A percentile compares a stretch with the other conserved stretches of the same genome.
Evolutionary conservation across 1,140 invertebrate genomes (phyloP).

Genomic region (Mycetomoellerius zeteki): DNA sequence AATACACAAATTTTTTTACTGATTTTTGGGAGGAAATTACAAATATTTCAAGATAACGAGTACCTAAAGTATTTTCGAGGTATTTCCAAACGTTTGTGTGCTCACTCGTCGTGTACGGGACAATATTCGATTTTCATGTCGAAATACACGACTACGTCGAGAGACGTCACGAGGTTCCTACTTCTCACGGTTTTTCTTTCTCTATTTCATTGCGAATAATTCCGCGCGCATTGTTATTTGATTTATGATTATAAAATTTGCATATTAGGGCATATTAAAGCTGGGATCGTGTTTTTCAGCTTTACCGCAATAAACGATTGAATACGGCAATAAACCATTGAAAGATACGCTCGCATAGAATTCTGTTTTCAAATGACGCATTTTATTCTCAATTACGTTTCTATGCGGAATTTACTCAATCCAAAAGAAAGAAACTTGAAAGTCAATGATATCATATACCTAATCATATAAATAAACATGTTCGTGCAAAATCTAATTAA

Average conservation of each 20-base stretch:
- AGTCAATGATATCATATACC: neutral
- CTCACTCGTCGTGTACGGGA: neutral
- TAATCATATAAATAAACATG: neutral
- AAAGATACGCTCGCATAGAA: neutral
- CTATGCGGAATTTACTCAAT: neutral
- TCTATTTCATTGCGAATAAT: neutral
- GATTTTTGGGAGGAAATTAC: neutral
- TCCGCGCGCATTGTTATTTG: neutral
- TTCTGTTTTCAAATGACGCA: constrained; percentile 8
- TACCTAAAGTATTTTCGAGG: neutral
- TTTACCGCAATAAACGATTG: too few species aligned
- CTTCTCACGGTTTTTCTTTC: neutral
- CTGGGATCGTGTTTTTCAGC: neutral
- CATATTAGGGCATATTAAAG: neutral
- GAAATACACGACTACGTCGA: neutral
- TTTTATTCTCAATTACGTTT: neutral
- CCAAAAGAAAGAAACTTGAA: neutral
- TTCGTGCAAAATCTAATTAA: neutral
- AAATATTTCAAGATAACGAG: neutral
- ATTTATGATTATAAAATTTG: constrained; percentile 19
- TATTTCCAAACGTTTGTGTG: neutral
- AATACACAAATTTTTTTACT: too few species aligned
- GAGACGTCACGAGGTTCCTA: neutral
- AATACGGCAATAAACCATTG: neutral
- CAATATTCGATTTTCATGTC: neutral